phyloP scores from a whole-genome alignment of 2,888 invertebrate genomes.

The Enchytraeus crypticus region DNA sequence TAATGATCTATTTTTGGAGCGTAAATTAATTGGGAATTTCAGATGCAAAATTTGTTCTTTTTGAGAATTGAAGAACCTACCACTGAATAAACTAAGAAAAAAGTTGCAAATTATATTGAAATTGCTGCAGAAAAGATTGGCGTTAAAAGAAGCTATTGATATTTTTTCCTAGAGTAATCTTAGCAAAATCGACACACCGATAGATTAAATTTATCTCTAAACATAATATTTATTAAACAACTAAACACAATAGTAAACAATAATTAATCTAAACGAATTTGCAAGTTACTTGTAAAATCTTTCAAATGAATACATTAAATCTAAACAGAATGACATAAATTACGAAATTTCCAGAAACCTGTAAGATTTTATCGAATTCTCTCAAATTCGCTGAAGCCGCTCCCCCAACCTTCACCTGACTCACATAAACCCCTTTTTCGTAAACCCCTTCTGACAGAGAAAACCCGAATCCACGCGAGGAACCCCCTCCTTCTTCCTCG shows the following conservation, averaged over 20 bases:
- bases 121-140: too few species aligned
- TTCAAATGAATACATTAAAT: not conserved
- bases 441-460: slow-evolving; percentile 88
- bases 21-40: too few species aligned
- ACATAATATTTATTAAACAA: not conserved
- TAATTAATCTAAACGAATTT: not conserved
- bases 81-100: too few species aligned
- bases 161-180: too few species aligned
- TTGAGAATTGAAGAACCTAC: too few species aligned
- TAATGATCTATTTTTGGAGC: too few species aligned
- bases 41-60: too few species aligned
- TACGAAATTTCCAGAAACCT: not conserved
- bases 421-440: slow-evolving; percentile 85
- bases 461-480: slow-evolving; percentile 90
- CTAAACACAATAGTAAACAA: not conserved
- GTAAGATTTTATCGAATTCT: slow-evolving; percentile 11
- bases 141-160: too few species aligned
- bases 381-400: slow-evolving; percentile 7
- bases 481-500: slow-evolving; percentile 56
- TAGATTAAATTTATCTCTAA: not conserved
- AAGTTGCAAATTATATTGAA: too few species aligned
- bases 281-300: too few species aligned
- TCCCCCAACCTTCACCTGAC: slow-evolving; percentile 52
- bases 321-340: not conserved
- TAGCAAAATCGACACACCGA: too few species aligned